phyloP scores from a whole-genome alignment of 2,113 vertebrate genomes.

The Hystrix cristata region DNA sequence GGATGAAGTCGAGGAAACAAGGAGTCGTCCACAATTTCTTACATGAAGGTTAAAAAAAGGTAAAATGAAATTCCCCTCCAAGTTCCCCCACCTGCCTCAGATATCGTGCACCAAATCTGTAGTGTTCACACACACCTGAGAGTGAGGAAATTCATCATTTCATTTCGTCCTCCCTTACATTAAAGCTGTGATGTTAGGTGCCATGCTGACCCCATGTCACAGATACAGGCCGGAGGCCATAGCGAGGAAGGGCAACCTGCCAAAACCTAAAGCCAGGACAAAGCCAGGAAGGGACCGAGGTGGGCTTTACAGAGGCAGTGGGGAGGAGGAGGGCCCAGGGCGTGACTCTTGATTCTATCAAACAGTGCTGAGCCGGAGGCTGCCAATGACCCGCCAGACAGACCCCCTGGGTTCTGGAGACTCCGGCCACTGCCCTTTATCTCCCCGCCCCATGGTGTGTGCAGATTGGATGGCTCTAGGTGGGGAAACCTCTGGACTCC shows the following conservation, averaged over 20 bases:
- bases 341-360: neutral
- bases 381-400: neutral
- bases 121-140: neutral
- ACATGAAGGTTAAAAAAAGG: neutral
- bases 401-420: constrained; percentile 58
- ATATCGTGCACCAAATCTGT: neutral
- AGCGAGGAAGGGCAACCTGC: neutral
- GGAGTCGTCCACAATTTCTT: neutral
- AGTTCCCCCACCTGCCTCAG: neutral
- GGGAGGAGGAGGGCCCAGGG: neutral
- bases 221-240: neutral
- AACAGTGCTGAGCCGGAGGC: neutral
- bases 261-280: neutral
- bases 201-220: neutral
- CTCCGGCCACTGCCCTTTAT: neutral
- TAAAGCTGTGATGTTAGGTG: neutral
- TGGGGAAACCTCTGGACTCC: constrained; percentile 49
- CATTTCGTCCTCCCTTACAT: neutral
- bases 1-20: neutral
- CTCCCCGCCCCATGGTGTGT: neutral
- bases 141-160: neutral
- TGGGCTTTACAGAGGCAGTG: neutral
- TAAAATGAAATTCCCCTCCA: neutral
- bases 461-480: constrained; percentile 4
- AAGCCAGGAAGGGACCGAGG: neutral